Evolutionary conservation across 1,140 invertebrate species (phyloP).

Genomic region (Colletes latitarsis): DNA sequence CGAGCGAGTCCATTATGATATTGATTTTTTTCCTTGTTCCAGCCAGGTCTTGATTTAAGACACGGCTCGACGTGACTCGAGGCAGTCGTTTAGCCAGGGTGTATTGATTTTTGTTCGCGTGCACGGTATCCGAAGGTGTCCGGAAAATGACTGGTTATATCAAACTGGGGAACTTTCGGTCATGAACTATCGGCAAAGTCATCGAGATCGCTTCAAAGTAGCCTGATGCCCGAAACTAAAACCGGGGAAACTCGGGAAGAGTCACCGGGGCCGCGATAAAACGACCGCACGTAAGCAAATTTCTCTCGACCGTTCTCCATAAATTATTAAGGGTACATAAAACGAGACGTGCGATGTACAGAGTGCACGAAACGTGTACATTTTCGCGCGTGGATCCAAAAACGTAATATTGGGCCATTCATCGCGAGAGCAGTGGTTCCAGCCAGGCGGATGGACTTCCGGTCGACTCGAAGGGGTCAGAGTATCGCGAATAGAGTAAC

Average conservation of each 20-base stretch:
- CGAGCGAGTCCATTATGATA: conserved; percentile 24
- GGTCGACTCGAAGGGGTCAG: too few species aligned
- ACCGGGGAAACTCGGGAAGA: neutral
- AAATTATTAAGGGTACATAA: neutral
- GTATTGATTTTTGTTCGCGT: conserved; percentile 9
- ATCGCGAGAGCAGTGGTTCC: too few species aligned
- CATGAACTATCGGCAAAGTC: neutral
- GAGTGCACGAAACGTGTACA: too few species aligned
- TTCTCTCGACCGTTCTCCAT: neutral
- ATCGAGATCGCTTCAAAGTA: neutral
- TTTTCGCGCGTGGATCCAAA: too few species aligned
- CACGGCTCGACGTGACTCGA: neutral
- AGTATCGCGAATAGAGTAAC: too few species aligned
- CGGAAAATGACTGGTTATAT: neutral
- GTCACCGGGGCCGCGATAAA: too few species aligned
- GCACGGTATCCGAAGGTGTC: neutral
- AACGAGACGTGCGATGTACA: too few species aligned
- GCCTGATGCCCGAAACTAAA: neutral
- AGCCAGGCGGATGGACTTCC: too few species aligned
- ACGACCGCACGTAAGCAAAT: neutral
- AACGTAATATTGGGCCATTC: too few species aligned
- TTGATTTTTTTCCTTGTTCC: conserved; percentile 10
- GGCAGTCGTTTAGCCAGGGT: neutral
- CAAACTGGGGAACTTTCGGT: neutral
- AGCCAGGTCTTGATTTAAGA: neutral